Base-by-base conservation (phyloP, 2,888 invertebrate genomes). In the Lepetodrilus schrolli region DNA sequence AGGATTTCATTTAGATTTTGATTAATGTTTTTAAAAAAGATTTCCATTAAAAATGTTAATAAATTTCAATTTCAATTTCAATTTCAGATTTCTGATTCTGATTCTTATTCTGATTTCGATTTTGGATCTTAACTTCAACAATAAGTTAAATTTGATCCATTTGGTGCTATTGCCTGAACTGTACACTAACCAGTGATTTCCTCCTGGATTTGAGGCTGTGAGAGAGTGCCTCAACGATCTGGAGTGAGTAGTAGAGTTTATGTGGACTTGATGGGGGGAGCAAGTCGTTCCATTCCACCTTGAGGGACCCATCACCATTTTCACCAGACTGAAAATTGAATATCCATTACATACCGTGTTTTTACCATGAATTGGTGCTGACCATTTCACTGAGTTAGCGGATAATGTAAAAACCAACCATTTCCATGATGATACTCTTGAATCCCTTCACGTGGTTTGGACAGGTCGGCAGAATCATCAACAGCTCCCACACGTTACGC, bases 211-310 rank as follows among this genome's bases (percentile, higher is more conserved):
- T 85, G 2, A 84, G 83, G 13, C 84, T 84, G 36, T 86, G 79
- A 0, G 89, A 89, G 26, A 95, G 91, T 43, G 94, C 94, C 89
- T 96, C 96, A 0, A 97, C 95, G 80, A 97, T 97, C 90, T 97
- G 96, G 76, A 97, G 91, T 0, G 96, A 96, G 89, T 98, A 98
- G 96, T 97, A 97, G 70, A 98, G 93, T 89, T 96, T 96, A 91
- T 97, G 97, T 0, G 97, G 95, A 89, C 96, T 96, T 34, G 94
- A 94, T 0, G 96, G 95, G 91, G 97, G 95, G 10, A 98, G 92
- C 0, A 97, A 91, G 82, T 95, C 94, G 74, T 86, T 83, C 90
- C 89, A 90, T 50, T 86, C 81, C 8, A 78, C 77, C 3, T 34
- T 38, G 10, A 48, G 4, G 4, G 34, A n/a, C 5, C 38, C 37